These are phyloP conservation scores for Peromyscus polionotus DNA, from an alignment of 2,113 vertebrate species.

Conservation along the genomic window DNA sequence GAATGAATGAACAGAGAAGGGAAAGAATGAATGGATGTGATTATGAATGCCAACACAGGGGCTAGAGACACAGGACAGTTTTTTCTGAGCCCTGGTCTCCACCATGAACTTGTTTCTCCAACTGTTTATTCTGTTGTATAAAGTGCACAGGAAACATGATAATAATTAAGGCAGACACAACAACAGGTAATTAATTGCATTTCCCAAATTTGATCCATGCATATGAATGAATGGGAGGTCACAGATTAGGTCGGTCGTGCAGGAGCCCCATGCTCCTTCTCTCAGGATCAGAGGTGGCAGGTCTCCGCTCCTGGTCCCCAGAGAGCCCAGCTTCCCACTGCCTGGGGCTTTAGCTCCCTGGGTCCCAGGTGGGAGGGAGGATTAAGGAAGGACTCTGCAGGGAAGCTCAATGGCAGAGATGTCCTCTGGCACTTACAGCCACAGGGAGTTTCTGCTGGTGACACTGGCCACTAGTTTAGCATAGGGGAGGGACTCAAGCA, in stretches of 20 bases:
- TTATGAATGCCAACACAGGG: neutral
- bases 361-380: neutral
- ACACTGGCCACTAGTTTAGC: neutral
- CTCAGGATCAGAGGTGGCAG: neutral
- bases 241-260: neutral
- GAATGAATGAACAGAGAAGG: slow-evolving; percentile 18
- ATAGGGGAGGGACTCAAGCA: too few species aligned
- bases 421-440: neutral
- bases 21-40: slow-evolving; percentile 7
- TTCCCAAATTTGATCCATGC: slow-evolving; percentile 75
- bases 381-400: neutral
- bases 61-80: neutral
- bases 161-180: slow-evolving; percentile 78
- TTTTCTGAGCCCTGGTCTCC: neutral
- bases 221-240: slow-evolving; percentile 75
- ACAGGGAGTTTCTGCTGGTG: neutral
- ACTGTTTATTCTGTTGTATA: slow-evolving; percentile 67
- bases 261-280: neutral
- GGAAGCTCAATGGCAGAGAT: neutral
- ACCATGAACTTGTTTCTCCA: slow-evolving; percentile 29
- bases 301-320: neutral
- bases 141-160: slow-evolving; percentile 66
- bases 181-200: slow-evolving; percentile 77
- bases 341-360: neutral
- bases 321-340: neutral